phyloP scores from a whole-genome alignment of 2,797 vertebrate species.

The Phoebastria nigripes region DNA sequence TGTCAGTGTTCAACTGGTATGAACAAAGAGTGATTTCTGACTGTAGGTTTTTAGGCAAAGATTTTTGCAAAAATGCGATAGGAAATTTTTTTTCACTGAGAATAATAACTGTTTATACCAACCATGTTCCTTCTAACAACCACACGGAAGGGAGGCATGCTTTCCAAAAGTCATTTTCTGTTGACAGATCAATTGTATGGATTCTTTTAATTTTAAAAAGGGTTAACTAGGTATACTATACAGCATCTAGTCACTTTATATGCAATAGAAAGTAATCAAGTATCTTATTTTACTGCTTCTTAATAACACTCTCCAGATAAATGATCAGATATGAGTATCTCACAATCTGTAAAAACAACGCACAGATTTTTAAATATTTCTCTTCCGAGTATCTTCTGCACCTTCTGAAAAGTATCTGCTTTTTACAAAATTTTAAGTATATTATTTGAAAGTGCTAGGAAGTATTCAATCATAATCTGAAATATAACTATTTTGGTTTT shows the following conservation, averaged over 20 bases:
- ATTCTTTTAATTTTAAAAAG: not conserved
- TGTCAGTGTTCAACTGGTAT: slow-evolving; percentile 27
- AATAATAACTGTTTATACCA: not conserved
- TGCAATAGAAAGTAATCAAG: not conserved
- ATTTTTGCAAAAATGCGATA: not conserved
- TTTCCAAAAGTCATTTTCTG: not conserved
- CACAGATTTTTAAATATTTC: not conserved
- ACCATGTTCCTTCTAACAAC: not conserved
- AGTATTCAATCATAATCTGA: not conserved
- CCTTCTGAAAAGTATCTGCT: not conserved
- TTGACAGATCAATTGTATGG: not conserved
- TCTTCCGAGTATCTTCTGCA: not conserved
- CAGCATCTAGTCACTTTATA: not conserved
- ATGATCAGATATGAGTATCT: not conserved
- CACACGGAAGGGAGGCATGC: not conserved
- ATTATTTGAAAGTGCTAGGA: not conserved
- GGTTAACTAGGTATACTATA: not conserved
- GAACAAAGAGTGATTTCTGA: slow-evolving; percentile 23
- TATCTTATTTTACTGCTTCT: not conserved
- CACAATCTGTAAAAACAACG: not conserved
- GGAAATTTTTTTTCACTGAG: not conserved
- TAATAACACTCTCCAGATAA: not conserved
- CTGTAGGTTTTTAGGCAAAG: slow-evolving; percentile 10
- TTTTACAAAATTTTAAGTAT: not conserved
- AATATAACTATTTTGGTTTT: not conserved